Evolutionary conservation across 2,888 invertebrate genomes (phyloP).

Genomic region (Phania funesta): DNA sequence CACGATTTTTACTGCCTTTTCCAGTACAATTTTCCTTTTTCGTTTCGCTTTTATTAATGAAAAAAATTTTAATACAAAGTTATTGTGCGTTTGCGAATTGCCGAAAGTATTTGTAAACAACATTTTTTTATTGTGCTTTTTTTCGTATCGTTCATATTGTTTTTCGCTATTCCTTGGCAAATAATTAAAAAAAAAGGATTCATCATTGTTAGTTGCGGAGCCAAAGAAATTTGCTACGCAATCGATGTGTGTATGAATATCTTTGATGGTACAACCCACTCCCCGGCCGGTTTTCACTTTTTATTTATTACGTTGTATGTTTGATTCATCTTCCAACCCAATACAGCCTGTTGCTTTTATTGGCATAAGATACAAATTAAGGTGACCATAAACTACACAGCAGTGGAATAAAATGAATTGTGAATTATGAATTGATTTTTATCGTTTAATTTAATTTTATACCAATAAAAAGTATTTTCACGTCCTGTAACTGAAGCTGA

Average conservation of each 20-base stretch:
- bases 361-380: no score
- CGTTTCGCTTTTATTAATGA: background rate
- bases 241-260: background rate
- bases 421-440: no score
- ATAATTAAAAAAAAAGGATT: conserved; percentile 10
- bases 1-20: background rate
- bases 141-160: conserved; percentile 18
- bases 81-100: background rate
- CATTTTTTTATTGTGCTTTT: background rate
- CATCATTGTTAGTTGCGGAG: background rate
- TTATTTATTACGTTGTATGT: no score
- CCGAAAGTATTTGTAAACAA: conserved; percentile 26
- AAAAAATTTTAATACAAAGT: background rate
- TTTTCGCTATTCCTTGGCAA: conserved; percentile 10
- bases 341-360: no score
- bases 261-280: no score
- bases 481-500: no score
- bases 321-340: no score
- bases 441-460: no score
- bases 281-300: no score
- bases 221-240: background rate
- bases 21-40: background rate
- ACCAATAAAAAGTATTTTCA: no score
- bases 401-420: no score
- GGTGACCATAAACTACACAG: no score